Percentiles rank a stretch among this genome's conserved stretches.
These are phyloP conservation scores for Unio delphinus DNA, from an alignment of 2,888 invertebrate genomes.

Conservation along the genomic window DNA sequence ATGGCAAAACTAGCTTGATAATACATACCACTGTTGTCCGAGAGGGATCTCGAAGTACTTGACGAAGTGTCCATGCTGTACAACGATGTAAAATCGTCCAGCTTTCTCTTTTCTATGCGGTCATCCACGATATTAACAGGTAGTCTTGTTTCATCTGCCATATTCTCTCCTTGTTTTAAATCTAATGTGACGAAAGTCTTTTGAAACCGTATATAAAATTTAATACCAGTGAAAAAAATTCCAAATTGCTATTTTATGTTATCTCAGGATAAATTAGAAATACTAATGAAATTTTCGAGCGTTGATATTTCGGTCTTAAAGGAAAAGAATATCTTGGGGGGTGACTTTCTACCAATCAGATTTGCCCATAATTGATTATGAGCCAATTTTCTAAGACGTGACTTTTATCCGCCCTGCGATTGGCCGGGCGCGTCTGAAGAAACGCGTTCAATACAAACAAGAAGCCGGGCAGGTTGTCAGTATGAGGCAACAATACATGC, in stretches of 20 bases:
- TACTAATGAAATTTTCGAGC: slow-evolving; percentile 36
- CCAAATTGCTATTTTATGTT: slow-evolving; percentile 10
- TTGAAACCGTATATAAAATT: slow-evolving; percentile 1
- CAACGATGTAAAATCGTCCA: slow-evolving; percentile 90
- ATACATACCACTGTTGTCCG: slow-evolving; percentile 53
- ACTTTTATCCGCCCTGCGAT: slow-evolving; percentile 23
- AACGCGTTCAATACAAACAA: slow-evolving; percentile 8
- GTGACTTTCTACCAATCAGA: slow-evolving; percentile 34
- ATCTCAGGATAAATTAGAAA: slow-evolving; percentile 28
- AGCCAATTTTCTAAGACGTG: slow-evolving; percentile 29
- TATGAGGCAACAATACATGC: slow-evolving; percentile 14
- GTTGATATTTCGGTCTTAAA: slow-evolving; percentile 38
- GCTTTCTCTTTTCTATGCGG: slow-evolving; percentile 71
- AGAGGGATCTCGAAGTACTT: slow-evolving; percentile 32
- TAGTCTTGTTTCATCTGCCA: slow-evolving; percentile 67
- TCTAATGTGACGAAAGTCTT: neutral
- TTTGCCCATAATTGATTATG: slow-evolving; percentile 33
- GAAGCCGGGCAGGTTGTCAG: too few species aligned
- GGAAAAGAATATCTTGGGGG: slow-evolving; percentile 26
- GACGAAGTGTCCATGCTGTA: slow-evolving; percentile 79
- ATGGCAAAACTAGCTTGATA: slow-evolving; percentile 4
- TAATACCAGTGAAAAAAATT: slow-evolving; percentile 4
- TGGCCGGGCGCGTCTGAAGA: slow-evolving; percentile 23
- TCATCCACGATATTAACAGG: slow-evolving; percentile 61
- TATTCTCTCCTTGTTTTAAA: slow-evolving; percentile 15